Evolutionary conservation across 2,797 vertebrate genomes (phyloP), one percentile per base, ranked within the genome.

Genomic region (Lutjanus campechanus): DNA sequence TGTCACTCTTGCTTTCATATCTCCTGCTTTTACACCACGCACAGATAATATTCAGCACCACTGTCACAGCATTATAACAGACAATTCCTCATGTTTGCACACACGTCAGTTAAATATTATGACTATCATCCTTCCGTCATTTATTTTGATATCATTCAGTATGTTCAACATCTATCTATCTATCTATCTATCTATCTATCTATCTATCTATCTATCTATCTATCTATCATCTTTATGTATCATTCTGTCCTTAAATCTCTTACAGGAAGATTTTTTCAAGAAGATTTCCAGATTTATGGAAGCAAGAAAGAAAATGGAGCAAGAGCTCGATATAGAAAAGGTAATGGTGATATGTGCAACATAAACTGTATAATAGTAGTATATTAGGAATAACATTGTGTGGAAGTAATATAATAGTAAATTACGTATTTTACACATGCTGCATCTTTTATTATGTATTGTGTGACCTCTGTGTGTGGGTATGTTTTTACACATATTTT

Each of bases 231-330:
- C 17, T 46, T 7, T 68, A 4, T 55, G 4, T 50, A 43, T 56
- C 6, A 12, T n/a, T 72, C 11, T 78, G 2, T 17, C 25, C 40
- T 16, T 43, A 10, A 20, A 22, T 88, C 85, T 93, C 17, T 81
- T 3, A 74, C 93, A 97, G 96, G 91, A 76, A 70, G 80, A 95
- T 53, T 95, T 92, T 82, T 90, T 94, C 84, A 93, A 91, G 92
- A 95, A 91, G 83, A 92, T 96, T 84, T 94, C 91, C 88, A 95
- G 79, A 41, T 82, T 82, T 60, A 83, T 89, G 56, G 89, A 92
- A 46, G 85, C 84, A 76, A 85, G 71, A 66, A 95, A 90, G 90
- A 94, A 89, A 80, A 74, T 51, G 76, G 60, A 87, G 49, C 68
- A 54, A 65, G 7, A 69, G 20, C 62, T 61, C 17, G 64, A 73